Base-by-base conservation (phyloP, 2,113 vertebrate species). In the Pluvianellus socialis region DNA sequence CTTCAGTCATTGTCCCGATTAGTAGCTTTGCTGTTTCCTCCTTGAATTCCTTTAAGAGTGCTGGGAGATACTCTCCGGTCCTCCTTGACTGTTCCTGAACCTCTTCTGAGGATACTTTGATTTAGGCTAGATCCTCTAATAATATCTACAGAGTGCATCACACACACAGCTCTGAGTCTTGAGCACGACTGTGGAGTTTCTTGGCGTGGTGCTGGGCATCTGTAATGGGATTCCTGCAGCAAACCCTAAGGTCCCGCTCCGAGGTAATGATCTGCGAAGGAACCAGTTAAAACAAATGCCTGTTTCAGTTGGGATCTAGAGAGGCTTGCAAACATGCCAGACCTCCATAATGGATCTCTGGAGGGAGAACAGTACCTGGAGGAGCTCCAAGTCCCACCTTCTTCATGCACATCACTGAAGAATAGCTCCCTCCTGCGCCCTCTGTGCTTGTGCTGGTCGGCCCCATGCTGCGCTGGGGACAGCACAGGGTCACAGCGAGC, bases 371-470 rank as follows among this genome's bases (percentile, higher is more conserved):
- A 94, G 97, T 58, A 24, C 77, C 89, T 95, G 97, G 96, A 97
- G 92, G 59, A 58, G 79, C 79, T 96, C 96, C 93, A 97, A 95
- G 91, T 85, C 88, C 95, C 94, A 92, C 94, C 97, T 93, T 86
- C 94, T 73, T 20, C 74, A 5, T 90, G 90, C 79, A 49, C 90
- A 92, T 94, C 85, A 28, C 67, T 95, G 9, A 53, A 67, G 89
- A 90, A 76, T 3, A 93, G 94, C 93, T 96, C 95, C 88, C 79
- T 95, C 94, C 96, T 81, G 83, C 0, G 38, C 88, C 87, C 2
- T 0, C 49, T 19, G 59, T n/a, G 67, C 61, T 49, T 32, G 33
- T 61, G 71, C 55, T 45, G 1, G 1, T 40, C 24, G 35, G 66
- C 40, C 47, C 10, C 1, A 0, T 1, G 23, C 62, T 28, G 73